These are phyloP conservation scores for Tetropium fuscum DNA, from an alignment of 2,888 invertebrate genomes.

Conservation along the genomic window DNA sequence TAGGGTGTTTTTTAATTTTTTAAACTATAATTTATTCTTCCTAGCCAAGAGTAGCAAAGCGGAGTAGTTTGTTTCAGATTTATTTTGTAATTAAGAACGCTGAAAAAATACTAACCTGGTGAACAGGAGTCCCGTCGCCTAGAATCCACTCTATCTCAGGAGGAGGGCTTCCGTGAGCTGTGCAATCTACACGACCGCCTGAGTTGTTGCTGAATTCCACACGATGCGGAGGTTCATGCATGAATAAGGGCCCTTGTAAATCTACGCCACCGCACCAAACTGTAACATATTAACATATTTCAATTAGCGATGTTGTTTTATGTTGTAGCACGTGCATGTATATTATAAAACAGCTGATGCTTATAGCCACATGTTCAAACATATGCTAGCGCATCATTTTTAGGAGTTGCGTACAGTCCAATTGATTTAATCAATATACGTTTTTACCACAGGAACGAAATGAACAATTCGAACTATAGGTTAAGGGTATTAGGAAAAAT, in stretches of 20 bases:
- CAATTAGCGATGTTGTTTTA: constrained; percentile 29
- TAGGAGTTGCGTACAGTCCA: neutral
- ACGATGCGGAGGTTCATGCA: constrained; percentile 78
- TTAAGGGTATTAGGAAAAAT: too few species aligned
- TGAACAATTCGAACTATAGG: too few species aligned
- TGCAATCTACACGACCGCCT: constrained; percentile 78
- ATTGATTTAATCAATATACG: too few species aligned
- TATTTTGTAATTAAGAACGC: too few species aligned
- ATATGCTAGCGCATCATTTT: constrained; percentile 10
- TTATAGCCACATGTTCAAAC: constrained; percentile 10
- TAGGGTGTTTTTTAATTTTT: too few species aligned
- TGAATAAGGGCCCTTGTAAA: constrained; percentile 77
- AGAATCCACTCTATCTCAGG: constrained; percentile 85
- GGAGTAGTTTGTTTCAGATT: too few species aligned
- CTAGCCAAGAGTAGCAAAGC: too few species aligned
- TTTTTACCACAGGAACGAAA: too few species aligned
- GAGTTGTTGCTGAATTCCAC: constrained; percentile 84
- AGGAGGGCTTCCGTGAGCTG: constrained; percentile 75
- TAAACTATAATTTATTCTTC: too few species aligned
- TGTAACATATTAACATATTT: constrained; percentile 36
- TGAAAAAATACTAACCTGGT: constrained; percentile 67
- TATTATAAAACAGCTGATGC: constrained; percentile 12
- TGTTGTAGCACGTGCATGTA: constrained; percentile 15
- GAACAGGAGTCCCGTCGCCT: constrained; percentile 77
- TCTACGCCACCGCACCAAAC: constrained; percentile 67